Evolutionary conservation across 1,140 invertebrate genomes (phyloP), one percentile per base, ranked within the genome.

Genomic region (Drosophila nannoptera): DNA sequence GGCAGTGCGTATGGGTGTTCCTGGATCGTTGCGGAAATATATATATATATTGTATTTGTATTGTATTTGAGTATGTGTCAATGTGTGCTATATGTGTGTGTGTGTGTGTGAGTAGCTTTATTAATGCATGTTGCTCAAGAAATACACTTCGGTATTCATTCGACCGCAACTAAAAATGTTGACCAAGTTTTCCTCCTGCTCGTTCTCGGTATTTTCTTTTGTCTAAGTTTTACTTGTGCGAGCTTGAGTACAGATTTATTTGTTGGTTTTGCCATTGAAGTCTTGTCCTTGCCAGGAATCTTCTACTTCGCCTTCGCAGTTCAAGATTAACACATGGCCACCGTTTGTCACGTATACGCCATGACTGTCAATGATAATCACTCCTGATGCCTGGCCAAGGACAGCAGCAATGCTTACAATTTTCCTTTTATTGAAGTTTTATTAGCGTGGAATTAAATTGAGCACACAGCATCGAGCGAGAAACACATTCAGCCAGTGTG

Each of bases 91-190:
- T 53, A 36, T 40, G n/a, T 29, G 6, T 36, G 14, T 45, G 11
- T 12, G 54, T 14, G 9, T 29, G 60, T n/a, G 31, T 64, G 7
- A 54, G 68, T 63, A 61, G 38, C 50, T 61, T 33, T 72, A 54
- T 69, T 53, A 64, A 49, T 55, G 68, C 52, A 72, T 76, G 69
- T 78, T 83, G 74, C 75, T 71, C 81, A 71, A 75, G 76, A 75
- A 86, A 84, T 77, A 84, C 80, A 84, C 80, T 84, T 86, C 77
- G 76, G 64, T 77, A 86, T 86, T 84, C 77, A 84, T 84, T 84
- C 69, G 73, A 86, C 80, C 80, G 73, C 81, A 84, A 86, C 80
- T 84, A 86, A 84, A 84, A 84, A 84, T 84, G 81, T 83, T 84
- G 66, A 70, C 76, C 80, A 80, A 84, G 46, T 84, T 84, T 72